These are phyloP conservation scores for Thecophora atra DNA, from an alignment of 2,888 invertebrate genomes.

Conservation along the genomic window DNA sequence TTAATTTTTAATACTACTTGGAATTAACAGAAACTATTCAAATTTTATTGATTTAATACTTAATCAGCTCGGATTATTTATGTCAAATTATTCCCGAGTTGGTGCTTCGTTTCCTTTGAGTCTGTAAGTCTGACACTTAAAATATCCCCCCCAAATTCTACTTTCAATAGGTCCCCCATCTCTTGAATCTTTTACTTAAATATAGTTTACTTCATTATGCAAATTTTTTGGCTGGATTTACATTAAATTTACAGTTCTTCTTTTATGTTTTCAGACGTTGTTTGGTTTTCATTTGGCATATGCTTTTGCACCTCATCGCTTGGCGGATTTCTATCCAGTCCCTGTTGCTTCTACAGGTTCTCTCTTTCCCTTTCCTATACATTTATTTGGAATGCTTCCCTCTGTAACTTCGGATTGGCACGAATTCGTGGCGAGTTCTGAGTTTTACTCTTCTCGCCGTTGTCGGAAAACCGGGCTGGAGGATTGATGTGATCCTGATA, in stretches of 20 bases:
- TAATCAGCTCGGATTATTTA: too few relatives aligned
- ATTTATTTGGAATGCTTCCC: constrained; percentile 83
- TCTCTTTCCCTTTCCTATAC: constrained; percentile 67
- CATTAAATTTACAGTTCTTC: constrained; percentile 29
- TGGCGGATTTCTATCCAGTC: too few relatives aligned
- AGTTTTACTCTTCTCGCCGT: constrained; percentile 65
- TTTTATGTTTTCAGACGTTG: too few relatives aligned
- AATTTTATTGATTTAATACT: background rate
- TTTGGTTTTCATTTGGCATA: too few relatives aligned
- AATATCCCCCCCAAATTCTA: too few relatives aligned
- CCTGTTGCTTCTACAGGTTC: background rate
- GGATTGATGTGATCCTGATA: constrained; percentile 87
- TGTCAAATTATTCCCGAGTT: too few relatives aligned
- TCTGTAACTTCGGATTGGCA: constrained; percentile 69
- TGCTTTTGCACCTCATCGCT: too few relatives aligned
- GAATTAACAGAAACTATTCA: background rate
- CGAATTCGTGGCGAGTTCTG: constrained; percentile 66
- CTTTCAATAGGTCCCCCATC: too few relatives aligned
- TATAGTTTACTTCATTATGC: background rate
- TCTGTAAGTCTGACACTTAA: too few relatives aligned
- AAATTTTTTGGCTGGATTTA: constrained; percentile 23
- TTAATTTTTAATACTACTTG: too few relatives aligned
- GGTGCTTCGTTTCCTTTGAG: too few relatives aligned
- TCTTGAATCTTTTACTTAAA: too few relatives aligned
- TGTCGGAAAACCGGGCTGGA: constrained; percentile 85